A percentile compares a stretch with the other conserved stretches of the same genome.
These are phyloP conservation scores for Pristionchus mayeri DNA, from an alignment of 2,888 invertebrate species.

Conservation along the genomic window DNA sequence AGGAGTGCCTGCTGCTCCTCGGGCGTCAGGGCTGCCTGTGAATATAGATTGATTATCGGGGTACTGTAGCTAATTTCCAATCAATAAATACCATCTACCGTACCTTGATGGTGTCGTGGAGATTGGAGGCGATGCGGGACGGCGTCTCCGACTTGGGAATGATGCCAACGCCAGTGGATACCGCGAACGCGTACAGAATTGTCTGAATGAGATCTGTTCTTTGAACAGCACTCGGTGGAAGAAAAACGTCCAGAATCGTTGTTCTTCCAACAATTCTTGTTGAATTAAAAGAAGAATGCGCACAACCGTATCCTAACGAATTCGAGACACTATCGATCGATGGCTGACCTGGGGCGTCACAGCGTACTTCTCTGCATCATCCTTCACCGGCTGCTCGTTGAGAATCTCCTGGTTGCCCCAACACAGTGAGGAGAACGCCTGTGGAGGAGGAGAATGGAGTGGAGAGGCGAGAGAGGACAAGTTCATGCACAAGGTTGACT, in stretches of 20 bases:
- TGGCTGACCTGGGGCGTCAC: conserved; percentile 54
- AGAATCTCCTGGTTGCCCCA: conserved; percentile 78
- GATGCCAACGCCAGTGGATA: conserved; percentile 58
- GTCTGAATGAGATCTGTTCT: conserved; percentile 48
- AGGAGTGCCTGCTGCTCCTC: conserved; percentile 55
- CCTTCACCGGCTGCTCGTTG: conserved; percentile 80
- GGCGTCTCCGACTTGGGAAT: conserved; percentile 65
- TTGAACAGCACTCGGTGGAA: too few relatives aligned
- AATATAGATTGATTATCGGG: not conserved
- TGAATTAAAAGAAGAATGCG: not conserved
- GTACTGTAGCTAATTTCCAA: not conserved
- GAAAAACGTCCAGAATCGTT: too few relatives aligned
- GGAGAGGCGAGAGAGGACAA: too few relatives aligned
- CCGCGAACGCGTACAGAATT: conserved; percentile 64
- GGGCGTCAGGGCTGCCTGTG: conserved; percentile 53
- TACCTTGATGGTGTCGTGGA: conserved; percentile 48
- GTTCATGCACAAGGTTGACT: too few relatives aligned
- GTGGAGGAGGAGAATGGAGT: not conserved
- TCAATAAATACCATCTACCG: not conserved
- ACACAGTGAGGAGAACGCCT: conserved; percentile 78
- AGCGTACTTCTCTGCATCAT: conserved; percentile 81
- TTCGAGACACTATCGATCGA: not conserved
- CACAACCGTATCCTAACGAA: not conserved
- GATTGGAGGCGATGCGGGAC: conserved; percentile 31
- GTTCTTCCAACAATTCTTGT: too few relatives aligned